Evolutionary conservation across 53 echinoderm and acorn worm genomes (phyloP), one percentile per base, ranked within the genome.

Genomic region (Apostichopus leukothele): DNA sequence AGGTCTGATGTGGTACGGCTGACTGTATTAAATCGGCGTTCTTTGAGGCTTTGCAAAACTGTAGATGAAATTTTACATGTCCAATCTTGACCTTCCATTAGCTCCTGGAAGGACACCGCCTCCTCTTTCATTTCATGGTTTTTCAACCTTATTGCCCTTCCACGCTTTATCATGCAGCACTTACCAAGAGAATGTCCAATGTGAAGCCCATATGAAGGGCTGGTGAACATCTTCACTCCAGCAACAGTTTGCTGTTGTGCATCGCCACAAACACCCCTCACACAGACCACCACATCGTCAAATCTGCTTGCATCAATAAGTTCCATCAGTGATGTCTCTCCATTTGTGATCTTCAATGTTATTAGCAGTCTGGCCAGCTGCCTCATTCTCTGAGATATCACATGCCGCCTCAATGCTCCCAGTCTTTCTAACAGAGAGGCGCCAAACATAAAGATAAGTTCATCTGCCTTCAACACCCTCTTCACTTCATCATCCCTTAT

Each of bases 61-160:
- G 84, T 61, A 60, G 23, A 59, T 7, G 84, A 63, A 4, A 83
- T 23, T 23, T 83, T 83, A 0, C 0, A n/a, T 8, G n/a, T 20
- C 83, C 83, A 83, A 19, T 83, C 83, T 25, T 83, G 12, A 2
- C 83, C 83, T 60, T 83, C 59, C 60, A 53, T 21, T 8, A 83
- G 60, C 13, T 18, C 60, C 12, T 23, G 59, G 6, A 83, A 60
- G 8, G 1, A 22, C 10, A 83, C 7, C 18, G 60, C 83, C n/a
- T 83, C 83, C 11, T 83, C 83, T 60, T 23, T 83, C 83, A 83
- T 83, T 6, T 4, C 21, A 5, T 19, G 23, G 39, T 76, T 39
- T 14, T 76, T 76, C 1, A 76, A 5, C 4, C 76, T 9, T 39
- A 76, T 76, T 14, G 27, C 20, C 3, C 22, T 7, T 14, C 83